Conservation (phyloP, 2,797 vertebrate species). For the Amniataba percoides region DNA sequence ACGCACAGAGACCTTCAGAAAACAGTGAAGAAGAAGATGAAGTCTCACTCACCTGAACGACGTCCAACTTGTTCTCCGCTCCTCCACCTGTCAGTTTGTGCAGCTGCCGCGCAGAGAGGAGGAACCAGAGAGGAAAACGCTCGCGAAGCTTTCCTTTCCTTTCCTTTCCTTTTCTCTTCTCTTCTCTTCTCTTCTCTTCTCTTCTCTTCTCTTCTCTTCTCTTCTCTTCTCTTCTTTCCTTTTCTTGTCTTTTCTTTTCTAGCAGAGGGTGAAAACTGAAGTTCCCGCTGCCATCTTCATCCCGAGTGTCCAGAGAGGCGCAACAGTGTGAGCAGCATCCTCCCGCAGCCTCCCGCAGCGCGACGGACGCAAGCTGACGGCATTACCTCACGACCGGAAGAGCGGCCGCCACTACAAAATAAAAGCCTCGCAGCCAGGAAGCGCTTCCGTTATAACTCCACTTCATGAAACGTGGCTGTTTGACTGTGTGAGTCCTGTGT, state of each 20-base stretch:
- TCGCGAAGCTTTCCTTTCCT: too few species aligned
- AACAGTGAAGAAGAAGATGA: too few species aligned
- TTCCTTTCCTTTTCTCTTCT: too few species aligned
- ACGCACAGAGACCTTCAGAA: too few species aligned
- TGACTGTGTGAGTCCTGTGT: too few species aligned
- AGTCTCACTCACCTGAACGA: slow-evolving; percentile 61
- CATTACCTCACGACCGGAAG: slow-evolving; percentile 15
- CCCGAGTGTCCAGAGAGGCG: slow-evolving; percentile 37
- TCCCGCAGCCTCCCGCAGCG: too few species aligned
- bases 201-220: too few species aligned
- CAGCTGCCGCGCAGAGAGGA: slow-evolving; percentile 23
- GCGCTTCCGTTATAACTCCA: slow-evolving; percentile 21
- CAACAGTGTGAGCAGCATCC: slow-evolving; percentile 70
- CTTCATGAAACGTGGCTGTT: too few species aligned
- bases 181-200: too few species aligned
- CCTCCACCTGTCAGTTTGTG: slow-evolving; percentile 32
- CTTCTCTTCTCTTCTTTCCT: too few species aligned
- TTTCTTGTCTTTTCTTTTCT: slow-evolving; percentile 10
- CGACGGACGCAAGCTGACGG: slow-evolving; percentile 21
- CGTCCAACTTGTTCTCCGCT: slow-evolving; percentile 67
- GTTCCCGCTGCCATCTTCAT: slow-evolving; percentile 51
- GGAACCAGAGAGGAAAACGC: neutral
- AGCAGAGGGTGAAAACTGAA: slow-evolving; percentile 21
- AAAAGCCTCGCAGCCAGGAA: slow-evolving; percentile 19
- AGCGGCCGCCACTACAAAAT: slow-evolving; percentile 25